phyloP scores from a whole-genome alignment of 2,113 vertebrate genomes.

The Myrmophylax atrothorax region DNA sequence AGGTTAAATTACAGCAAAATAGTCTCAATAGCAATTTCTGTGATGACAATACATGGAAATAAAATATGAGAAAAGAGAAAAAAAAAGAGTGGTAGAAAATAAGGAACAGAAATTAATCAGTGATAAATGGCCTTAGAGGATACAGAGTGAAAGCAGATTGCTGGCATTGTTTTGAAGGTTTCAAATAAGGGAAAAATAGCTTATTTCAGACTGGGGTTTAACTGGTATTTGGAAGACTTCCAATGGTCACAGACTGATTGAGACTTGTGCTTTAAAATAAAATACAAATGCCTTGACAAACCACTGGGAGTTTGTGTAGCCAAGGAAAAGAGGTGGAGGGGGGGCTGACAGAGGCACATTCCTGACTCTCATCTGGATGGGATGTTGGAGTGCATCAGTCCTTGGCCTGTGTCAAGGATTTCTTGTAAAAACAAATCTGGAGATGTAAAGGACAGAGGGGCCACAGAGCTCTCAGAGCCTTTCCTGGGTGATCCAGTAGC shows the following conservation, averaged over 20 bases:
- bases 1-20: neutral
- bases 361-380: neutral
- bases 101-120: neutral
- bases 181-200: neutral
- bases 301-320: neutral
- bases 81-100: neutral
- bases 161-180: conserved; percentile 6
- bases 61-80: neutral
- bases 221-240: conserved; percentile 42
- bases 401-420: neutral
- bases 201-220: conserved; percentile 24
- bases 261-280: conserved; percentile 34
- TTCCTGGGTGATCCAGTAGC: neutral
- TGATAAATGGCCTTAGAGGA: neutral
- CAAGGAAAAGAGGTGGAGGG: neutral
- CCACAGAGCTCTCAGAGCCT: neutral
- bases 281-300: conserved; percentile 1
- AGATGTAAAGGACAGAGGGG: neutral
- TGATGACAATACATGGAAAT: neutral
- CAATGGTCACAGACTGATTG: neutral
- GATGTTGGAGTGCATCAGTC: neutral
- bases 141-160: conserved; percentile 20
- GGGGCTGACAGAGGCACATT: neutral
- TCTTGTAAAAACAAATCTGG: neutral
- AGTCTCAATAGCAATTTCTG: neutral